These are phyloP conservation scores for Bimastos eiseni DNA, from an alignment of 2,888 invertebrate genomes.

Conservation along the genomic window DNA sequence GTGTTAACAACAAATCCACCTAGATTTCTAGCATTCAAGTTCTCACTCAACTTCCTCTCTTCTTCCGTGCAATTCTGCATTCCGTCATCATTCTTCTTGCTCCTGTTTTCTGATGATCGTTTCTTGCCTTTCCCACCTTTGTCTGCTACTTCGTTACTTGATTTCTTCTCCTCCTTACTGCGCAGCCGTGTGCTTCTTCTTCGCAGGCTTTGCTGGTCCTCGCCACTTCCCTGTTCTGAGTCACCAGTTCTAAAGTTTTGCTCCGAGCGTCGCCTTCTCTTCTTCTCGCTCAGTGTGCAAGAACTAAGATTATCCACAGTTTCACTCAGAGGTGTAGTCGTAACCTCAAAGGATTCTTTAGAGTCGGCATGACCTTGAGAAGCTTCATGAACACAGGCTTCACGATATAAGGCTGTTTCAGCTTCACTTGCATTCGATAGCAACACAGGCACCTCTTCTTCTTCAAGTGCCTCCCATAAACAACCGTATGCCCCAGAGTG, in stretches of 20 bases:
- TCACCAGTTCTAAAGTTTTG: background rate
- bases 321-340: background rate
- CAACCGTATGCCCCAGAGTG: background rate
- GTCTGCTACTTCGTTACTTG: background rate
- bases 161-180: conserved; percentile 35
- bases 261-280: background rate
- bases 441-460: background rate
- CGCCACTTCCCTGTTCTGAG: conserved; percentile 1
- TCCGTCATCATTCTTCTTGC: conserved; percentile 7
- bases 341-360: background rate
- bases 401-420: background rate
- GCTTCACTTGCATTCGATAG: background rate
- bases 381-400: background rate
- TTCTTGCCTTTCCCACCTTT: conserved; percentile 18
- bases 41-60: background rate
- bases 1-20: background rate
- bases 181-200: conserved; percentile 35
- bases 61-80: background rate
- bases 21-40: background rate
- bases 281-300: background rate
- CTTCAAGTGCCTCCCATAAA: background rate
- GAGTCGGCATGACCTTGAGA: background rate
- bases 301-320: background rate
- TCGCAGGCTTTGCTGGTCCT: background rate
- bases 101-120: background rate